A percentile compares a stretch with the other conserved stretches of the same genome.
These are phyloP conservation scores for Corythoichthys haematopterus DNA, from an alignment of 2,113 vertebrate genomes.

Conservation along the genomic window DNA sequence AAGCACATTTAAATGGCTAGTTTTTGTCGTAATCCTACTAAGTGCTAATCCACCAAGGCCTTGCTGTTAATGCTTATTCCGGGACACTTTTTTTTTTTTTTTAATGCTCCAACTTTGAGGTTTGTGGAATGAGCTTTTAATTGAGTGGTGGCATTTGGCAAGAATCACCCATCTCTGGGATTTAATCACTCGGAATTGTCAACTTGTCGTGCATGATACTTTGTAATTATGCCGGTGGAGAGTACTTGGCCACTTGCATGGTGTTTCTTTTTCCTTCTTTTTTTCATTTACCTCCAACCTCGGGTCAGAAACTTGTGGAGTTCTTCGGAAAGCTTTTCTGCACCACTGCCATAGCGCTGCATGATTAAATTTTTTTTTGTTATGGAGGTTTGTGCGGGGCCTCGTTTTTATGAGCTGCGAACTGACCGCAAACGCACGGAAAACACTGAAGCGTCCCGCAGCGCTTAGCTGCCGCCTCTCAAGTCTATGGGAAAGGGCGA, in stretches of 20 bases:
- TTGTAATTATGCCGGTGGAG: conserved; percentile 59
- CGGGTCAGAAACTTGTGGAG: conserved; percentile 54
- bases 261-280: conserved; percentile 12
- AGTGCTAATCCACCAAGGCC: not conserved
- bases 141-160: conserved; percentile 57
- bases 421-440: conserved; percentile 72
- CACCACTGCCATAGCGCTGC: conserved; percentile 47
- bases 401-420: conserved; percentile 74
- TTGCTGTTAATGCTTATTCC: conserved; percentile 22
- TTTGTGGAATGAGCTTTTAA: conserved; percentile 51
- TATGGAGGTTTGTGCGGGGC: conserved; percentile 55
- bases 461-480: conserved; percentile 50
- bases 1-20: not conserved
- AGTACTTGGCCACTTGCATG: conserved; percentile 36
- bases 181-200: conserved; percentile 47
- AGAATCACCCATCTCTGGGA: conserved; percentile 40
- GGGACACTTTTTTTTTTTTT: conserved; percentile 4
- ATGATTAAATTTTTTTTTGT: conserved; percentile 54
- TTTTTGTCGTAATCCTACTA: not conserved
- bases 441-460: conserved; percentile 28
- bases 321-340: conserved; percentile 50
- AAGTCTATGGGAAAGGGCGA: conserved; percentile 71
- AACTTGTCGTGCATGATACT: conserved; percentile 43
- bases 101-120: conserved; percentile 45
- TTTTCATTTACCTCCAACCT: conserved; percentile 32